Conservation (phyloP, 2,888 invertebrate species). For the Pseudanteris insignis region DNA sequence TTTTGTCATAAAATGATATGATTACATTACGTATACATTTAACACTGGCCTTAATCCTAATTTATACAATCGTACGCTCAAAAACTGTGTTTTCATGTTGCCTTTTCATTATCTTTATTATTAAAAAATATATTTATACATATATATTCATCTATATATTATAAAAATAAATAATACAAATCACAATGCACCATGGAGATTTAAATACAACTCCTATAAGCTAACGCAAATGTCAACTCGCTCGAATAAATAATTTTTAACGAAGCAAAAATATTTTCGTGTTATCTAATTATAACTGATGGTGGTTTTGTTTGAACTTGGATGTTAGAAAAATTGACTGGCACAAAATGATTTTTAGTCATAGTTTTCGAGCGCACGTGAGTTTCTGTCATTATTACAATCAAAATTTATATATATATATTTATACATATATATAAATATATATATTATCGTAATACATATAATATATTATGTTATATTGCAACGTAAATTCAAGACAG, state of each 20-base stretch:
- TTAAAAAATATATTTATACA: slow-evolving; percentile 41
- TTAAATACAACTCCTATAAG: too few relatives aligned
- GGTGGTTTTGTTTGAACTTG: too few relatives aligned
- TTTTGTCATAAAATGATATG: slow-evolving; percentile 63
- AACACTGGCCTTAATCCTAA: slow-evolving; percentile 67
- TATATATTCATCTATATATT: slow-evolving; percentile 26
- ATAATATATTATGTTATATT: slow-evolving; percentile 60
- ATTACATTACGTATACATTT: slow-evolving; percentile 66
- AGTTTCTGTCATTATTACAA: slow-evolving; percentile 38
- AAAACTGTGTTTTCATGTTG: slow-evolving; percentile 20
- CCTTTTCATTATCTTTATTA: slow-evolving; percentile 9
- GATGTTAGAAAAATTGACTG: too few relatives aligned
- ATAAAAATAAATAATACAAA: slow-evolving; percentile 41
- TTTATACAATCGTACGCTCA: slow-evolving; percentile 59
- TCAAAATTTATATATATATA: too few relatives aligned
- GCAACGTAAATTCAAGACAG: slow-evolving; percentile 63
- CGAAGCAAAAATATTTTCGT: too few relatives aligned
- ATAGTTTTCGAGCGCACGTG: slow-evolving; percentile 42
- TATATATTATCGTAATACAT: slow-evolving; percentile 51
- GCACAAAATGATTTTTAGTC: too few relatives aligned
- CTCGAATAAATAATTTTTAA: too few relatives aligned
- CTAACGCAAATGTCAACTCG: too few relatives aligned
- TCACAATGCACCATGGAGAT: slow-evolving; percentile 25
- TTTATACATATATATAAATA: too few relatives aligned
- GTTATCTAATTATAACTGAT: too few relatives aligned